phyloP scores from a whole-genome alignment of 1,140 invertebrate species.

The Gonioctena quinquepunctata region DNA sequence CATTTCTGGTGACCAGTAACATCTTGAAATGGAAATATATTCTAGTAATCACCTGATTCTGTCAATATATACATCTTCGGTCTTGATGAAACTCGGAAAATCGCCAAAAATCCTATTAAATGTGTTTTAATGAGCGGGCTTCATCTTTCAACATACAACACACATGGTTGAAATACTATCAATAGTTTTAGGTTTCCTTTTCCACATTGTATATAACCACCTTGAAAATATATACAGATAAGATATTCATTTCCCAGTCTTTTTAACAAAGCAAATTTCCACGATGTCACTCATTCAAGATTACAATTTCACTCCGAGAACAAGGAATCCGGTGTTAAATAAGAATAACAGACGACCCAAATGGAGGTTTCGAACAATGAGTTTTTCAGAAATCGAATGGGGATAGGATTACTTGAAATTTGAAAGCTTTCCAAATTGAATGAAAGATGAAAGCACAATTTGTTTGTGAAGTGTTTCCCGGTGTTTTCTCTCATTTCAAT shows the following conservation, averaged over 20 bases:
- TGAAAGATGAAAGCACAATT: constrained; percentile 8
- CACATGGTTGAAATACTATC: too few relatives aligned
- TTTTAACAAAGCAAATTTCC: background rate
- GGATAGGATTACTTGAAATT: constrained; percentile 3
- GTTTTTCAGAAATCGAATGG: background rate
- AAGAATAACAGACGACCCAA: background rate
- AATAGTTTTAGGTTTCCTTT: too few relatives aligned
- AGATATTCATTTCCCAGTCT: background rate
- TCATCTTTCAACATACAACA: too few relatives aligned
- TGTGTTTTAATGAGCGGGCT: too few relatives aligned
- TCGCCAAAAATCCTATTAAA: too few relatives aligned
- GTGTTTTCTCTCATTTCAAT: background rate
- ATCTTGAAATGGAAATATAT: too few relatives aligned
- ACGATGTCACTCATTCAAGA: background rate
- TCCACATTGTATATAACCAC: too few relatives aligned
- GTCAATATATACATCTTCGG: too few relatives aligned
- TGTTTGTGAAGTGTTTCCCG: constrained; percentile 9
- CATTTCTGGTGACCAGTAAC: too few relatives aligned
- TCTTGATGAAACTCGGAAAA: too few relatives aligned
- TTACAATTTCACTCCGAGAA: background rate
- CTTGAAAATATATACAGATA: too few relatives aligned
- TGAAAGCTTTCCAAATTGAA: constrained; percentile 12
- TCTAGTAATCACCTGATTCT: too few relatives aligned
- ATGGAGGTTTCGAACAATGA: constrained; percentile 8
- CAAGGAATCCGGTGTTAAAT: background rate